Evolutionary conservation across 2,888 invertebrate genomes (phyloP).

Genomic region (Ornithoptera alexandrae): DNA sequence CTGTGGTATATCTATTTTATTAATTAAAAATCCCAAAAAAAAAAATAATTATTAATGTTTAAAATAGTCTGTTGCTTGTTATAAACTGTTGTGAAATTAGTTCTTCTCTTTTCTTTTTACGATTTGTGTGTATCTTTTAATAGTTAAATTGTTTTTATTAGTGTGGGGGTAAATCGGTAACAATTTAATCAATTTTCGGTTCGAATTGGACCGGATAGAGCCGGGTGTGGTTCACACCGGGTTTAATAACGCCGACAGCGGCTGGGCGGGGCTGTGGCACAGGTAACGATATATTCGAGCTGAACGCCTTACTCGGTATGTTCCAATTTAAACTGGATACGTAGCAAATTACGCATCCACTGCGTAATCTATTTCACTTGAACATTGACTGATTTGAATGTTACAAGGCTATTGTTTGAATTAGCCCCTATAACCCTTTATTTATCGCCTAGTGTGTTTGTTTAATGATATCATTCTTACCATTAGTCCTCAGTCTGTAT

Average conservation of each 20-base stretch:
- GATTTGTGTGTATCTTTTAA: no score
- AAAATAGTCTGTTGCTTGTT: no score
- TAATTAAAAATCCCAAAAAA: no score
- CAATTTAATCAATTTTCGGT: no score
- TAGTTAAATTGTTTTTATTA: no score
- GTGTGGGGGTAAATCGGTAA: no score
- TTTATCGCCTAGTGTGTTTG: slow-evolving; percentile 2
- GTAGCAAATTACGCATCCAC: slow-evolving; percentile 14
- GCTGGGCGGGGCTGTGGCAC: slow-evolving; percentile 37
- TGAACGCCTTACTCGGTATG: slow-evolving; percentile 24
- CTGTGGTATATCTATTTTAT: no score
- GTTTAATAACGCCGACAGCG: slow-evolving; percentile 37
- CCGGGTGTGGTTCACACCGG: slow-evolving; percentile 17
- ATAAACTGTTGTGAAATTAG: no score
- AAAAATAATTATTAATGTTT: no score
- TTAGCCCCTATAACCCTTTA: background rate
- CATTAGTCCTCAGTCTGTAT: no score
- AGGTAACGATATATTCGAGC: slow-evolving; percentile 35
- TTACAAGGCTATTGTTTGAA: slow-evolving; percentile 12
- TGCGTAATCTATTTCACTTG: slow-evolving; percentile 12
- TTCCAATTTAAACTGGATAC: slow-evolving; percentile 24
- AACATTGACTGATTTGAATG: slow-evolving; percentile 25
- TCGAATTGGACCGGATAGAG: background rate
- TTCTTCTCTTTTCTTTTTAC: no score
- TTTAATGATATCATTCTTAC: no score